A percentile compares a stretch with the other conserved stretches of the same genome.
Conservation (phyloP, 2,113 vertebrate genomes). For the Myiopsitta monachus region DNA sequence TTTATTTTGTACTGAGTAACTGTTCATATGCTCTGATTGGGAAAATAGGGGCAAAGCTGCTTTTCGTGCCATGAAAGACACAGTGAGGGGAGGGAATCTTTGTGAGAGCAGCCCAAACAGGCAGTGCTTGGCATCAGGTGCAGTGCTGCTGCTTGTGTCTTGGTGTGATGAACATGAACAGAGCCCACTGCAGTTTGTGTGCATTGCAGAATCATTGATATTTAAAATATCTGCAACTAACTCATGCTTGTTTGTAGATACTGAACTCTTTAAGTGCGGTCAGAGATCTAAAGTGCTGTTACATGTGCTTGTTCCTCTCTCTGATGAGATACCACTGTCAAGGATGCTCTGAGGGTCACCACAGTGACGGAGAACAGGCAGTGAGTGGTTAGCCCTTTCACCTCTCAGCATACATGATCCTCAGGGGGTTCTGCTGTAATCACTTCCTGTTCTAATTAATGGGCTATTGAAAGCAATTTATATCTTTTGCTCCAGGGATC, state of each 20-base stretch:
- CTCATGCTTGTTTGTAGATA: not conserved
- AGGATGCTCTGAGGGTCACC: not conserved
- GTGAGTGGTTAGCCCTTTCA: not conserved
- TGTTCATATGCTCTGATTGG: not conserved
- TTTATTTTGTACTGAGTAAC: not conserved
- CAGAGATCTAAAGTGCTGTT: not conserved
- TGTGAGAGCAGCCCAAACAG: rapidly evolving
- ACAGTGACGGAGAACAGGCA: not conserved
- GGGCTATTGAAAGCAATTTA: not conserved
- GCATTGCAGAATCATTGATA: rapidly evolving
- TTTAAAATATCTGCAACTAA: not conserved
- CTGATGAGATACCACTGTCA: rapidly evolving
- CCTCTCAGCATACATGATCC: rapidly evolving
- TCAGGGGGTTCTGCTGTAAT: not conserved
- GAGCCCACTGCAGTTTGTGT: rapidly evolving
- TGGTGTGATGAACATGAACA: rapidly evolving
- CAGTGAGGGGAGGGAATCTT: not conserved
- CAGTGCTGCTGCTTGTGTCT: rapidly evolving
- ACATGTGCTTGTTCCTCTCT: rapidly evolving
- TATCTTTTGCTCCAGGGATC: not conserved
- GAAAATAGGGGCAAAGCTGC: not conserved
- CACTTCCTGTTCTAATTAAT: not conserved
- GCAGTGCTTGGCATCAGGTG: rapidly evolving
- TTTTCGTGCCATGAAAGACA: not conserved
- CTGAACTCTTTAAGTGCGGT: not conserved